Conservation (phyloP, 2,888 invertebrate genomes). For the Halocaridina rubra region DNA sequence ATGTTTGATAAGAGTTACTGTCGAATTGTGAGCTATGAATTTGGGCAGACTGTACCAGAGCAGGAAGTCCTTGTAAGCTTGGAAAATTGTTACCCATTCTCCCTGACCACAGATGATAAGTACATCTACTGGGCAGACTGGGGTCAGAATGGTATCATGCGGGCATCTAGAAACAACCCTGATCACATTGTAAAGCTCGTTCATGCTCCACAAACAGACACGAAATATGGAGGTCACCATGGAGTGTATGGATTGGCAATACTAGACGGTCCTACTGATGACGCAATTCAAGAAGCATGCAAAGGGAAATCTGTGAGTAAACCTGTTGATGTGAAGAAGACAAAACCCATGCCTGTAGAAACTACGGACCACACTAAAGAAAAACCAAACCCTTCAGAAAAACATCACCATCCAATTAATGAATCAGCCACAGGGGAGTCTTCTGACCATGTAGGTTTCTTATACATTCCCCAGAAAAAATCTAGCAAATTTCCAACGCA, state of each 20-base stretch:
- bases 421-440: too few relatives aligned
- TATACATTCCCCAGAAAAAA: too few relatives aligned
- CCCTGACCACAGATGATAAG: constrained; percentile 16
- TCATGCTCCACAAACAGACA: background rate
- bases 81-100: constrained; percentile 34
- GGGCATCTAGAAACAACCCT: constrained; percentile 13
- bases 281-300: background rate
- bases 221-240: background rate
- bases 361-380: background rate
- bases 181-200: constrained; percentile 14
- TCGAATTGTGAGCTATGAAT: background rate
- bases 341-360: background rate
- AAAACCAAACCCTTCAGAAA: too few relatives aligned
- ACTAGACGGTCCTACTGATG: background rate
- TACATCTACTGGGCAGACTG: constrained; percentile 39
- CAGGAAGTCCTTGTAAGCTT: background rate
- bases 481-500: too few relatives aligned
- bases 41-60: background rate
- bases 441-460: too few relatives aligned
- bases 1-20: background rate
- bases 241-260: constrained; percentile 22
- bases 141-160: constrained; percentile 29
- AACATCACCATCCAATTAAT: too few relatives aligned
- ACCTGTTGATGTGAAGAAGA: background rate
- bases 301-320: background rate